Percentiles rank a stretch among this genome's conserved stretches.
Conservation (phyloP, 2,888 invertebrate genomes). For the Oscheius sp. region DNA sequence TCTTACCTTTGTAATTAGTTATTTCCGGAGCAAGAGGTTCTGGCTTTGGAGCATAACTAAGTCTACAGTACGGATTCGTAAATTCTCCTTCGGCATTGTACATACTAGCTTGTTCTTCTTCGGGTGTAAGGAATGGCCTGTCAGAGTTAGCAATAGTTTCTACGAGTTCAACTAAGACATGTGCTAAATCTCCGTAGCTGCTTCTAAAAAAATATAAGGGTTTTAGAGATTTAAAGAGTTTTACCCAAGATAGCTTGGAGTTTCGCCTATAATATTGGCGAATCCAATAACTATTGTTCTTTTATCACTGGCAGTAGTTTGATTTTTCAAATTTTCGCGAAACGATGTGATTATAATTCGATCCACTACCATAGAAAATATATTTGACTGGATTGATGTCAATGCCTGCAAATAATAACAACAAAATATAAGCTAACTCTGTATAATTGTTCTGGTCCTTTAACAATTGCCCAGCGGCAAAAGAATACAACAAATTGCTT, state of each 20-base stretch:
- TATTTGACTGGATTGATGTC: conserved; percentile 74
- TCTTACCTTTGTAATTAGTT: conserved; percentile 51
- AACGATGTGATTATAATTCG: conserved; percentile 72
- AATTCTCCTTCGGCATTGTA: conserved; percentile 64
- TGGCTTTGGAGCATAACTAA: conserved; percentile 55
- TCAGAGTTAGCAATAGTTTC: conserved; percentile 42
- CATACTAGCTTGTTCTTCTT: conserved; percentile 55
- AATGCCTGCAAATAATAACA: conserved; percentile 35
- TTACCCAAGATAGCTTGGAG: background rate
- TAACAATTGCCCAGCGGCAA: conserved; percentile 84
- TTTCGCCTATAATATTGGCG: conserved; percentile 76
- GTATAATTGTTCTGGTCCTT: conserved; percentile 81
- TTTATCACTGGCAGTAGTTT: conserved; percentile 83
- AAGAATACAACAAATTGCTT: conserved; percentile 88
- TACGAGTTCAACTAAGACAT: conserved; percentile 39
- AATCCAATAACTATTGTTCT: conserved; percentile 91
- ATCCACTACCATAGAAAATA: conserved; percentile 95
- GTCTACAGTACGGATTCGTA: conserved; percentile 62
- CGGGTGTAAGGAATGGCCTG: conserved; percentile 38
- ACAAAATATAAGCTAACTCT: conserved; percentile 74
- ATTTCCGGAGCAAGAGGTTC: conserved; percentile 44
- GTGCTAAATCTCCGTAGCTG: conserved; percentile 41
- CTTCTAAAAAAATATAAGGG: conserved; percentile 31
- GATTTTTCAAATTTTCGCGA: conserved; percentile 78
- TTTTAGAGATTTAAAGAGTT: background rate